phyloP scores from a whole-genome alignment of 2,888 invertebrate genomes.

The Heliconius aoede region DNA sequence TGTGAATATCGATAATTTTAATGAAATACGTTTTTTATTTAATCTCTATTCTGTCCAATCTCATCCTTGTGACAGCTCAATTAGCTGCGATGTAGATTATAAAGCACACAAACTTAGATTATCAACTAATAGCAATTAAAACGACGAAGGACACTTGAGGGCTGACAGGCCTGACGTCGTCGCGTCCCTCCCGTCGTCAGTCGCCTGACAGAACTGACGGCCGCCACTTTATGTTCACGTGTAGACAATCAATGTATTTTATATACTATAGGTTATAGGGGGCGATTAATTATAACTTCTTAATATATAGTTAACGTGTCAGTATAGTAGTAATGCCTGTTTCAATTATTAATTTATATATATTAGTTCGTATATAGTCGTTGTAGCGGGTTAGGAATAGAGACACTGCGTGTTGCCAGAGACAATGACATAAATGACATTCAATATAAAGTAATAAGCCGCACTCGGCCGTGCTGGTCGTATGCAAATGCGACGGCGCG shows the following conservation, averaged over 20 bases:
- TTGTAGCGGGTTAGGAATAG: too few relatives aligned
- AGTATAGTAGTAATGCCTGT: background rate
- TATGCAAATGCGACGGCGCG: background rate
- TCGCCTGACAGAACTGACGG: constrained; percentile 11
- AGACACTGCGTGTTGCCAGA: too few relatives aligned
- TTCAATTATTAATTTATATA: background rate
- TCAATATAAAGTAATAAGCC: constrained; percentile 4
- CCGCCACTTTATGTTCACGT: constrained; percentile 15
- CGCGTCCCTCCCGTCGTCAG: constrained; percentile 16
- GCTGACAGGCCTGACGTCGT: constrained; percentile 3
- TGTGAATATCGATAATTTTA: background rate
- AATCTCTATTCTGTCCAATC: background rate
- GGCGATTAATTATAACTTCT: background rate
- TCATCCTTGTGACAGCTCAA: constrained; percentile 23
- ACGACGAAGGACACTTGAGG: constrained; percentile 18
- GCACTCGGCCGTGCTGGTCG: background rate
- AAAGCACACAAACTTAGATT: constrained; percentile 22
- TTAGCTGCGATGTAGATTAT: constrained; percentile 19
- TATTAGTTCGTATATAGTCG: too few relatives aligned
- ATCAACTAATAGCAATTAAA: constrained; percentile 27
- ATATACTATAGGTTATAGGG: background rate
- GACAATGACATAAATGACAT: background rate
- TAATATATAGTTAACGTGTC: background rate
- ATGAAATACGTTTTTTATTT: background rate
- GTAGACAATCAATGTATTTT: constrained; percentile 22